Evolutionary conservation across 2,888 invertebrate species (phyloP).

Genomic region (Andrena chrysosceles): DNA sequence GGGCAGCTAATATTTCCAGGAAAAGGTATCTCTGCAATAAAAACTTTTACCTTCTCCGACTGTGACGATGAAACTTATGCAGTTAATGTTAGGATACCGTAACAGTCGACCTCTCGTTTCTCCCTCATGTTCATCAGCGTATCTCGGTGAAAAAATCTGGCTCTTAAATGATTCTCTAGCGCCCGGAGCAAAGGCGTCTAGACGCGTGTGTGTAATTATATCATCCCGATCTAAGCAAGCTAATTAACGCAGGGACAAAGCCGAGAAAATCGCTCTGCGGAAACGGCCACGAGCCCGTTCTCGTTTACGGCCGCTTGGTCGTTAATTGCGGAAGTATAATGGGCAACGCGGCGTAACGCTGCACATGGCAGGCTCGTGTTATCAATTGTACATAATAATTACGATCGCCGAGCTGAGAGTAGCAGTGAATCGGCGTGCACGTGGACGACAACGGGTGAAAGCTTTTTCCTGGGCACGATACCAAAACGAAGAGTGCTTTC

Average conservation of each 20-base stretch:
- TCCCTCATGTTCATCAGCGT: neutral
- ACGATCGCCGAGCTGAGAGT: constrained; percentile 1
- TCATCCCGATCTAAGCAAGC: constrained; percentile 1
- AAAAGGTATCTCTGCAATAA: no score
- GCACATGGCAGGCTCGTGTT: constrained; percentile 12
- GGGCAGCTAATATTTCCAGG: neutral
- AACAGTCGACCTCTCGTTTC: neutral
- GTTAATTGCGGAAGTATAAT: constrained; percentile 56
- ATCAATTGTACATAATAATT: constrained; percentile 47
- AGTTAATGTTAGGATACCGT: neutral
- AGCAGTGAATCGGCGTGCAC: constrained; percentile 13
- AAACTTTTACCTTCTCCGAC: no score
- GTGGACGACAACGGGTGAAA: constrained; percentile 38
- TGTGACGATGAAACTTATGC: neutral
- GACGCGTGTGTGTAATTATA: constrained; percentile 8
- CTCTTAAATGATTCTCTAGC: constrained; percentile 5
- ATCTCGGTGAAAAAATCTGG: neutral
- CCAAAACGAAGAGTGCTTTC: constrained; percentile 2
- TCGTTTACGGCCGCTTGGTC: constrained; percentile 11
- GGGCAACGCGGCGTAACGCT: constrained; percentile 31
- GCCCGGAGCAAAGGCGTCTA: neutral
- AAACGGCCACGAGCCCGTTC: constrained; percentile 24
- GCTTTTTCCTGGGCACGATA: constrained; percentile 6
- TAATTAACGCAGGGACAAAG: constrained; percentile 37
- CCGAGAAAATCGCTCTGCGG: neutral